Base-by-base conservation (phyloP, 2,888 invertebrate genomes). In the Melikaiella ostensackeni region DNA sequence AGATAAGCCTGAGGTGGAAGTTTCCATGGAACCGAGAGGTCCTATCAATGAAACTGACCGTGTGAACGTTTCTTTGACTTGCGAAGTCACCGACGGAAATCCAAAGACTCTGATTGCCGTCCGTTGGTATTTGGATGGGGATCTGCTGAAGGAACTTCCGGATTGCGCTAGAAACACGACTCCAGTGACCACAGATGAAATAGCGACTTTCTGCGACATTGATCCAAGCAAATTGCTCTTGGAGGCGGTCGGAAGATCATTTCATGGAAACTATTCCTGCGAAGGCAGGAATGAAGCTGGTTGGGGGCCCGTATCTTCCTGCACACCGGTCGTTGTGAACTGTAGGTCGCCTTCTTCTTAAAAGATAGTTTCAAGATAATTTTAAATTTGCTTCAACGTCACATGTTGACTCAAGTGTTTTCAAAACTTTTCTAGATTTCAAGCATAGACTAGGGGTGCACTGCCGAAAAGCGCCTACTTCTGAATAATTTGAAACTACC, bases 261-360 rank as follows among this genome's bases (percentile, higher is more conserved):
- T 98, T 92, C 97, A 98, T 86, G 98, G 98, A 35, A 98, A 98
- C 92, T 98, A 98, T 92, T 97, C 98, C 0, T 98, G 98, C 90
- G 95, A 96, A 87, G 98, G 98, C 21, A 95, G 94, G 91, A 98
- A 98, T 92, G 94, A 94, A 19, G 98, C 97, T 13, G 97, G 97
- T 11, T 97, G 97, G 96, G 98, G 98, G 61, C 94, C 94, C 55
- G 93, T 94, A 84, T 97, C 97, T 46, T 93, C 94, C 57, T 95
- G 95, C 80, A 95, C 95, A 35, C 96, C 97, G 86, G 94, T 98
- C 16, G 93, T 96, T 85, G 97, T 98, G 75, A 94, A 96, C 88
- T 97, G 96, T 96, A 91, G 94, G 95, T 93, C 76, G 55, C 24
- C 30, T 66, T 46, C 61, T 64, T 38, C 16, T 70, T 63, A 35